phyloP scores from a whole-genome alignment of 2,113 vertebrate genomes.

The Oryzias celebensis region DNA sequence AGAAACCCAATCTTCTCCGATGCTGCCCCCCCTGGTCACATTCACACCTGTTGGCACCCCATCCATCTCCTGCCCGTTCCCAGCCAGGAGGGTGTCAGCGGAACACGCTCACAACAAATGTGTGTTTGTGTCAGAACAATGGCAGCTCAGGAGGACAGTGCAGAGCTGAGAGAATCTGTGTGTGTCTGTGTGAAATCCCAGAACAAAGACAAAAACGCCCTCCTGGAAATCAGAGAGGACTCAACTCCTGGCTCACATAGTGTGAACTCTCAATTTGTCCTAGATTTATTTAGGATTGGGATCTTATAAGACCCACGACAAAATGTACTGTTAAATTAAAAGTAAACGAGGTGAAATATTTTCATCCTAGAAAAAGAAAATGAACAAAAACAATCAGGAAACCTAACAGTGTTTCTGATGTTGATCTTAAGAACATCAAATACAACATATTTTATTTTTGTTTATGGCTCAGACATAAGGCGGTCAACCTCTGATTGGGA shows the following conservation, averaged over 20 bases:
- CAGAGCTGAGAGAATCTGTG: slow-evolving; percentile 39
- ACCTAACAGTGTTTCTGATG: too few relatives aligned
- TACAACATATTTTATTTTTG: too few relatives aligned
- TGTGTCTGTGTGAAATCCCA: slow-evolving; percentile 35
- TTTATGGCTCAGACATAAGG: too few relatives aligned
- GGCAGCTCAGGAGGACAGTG: slow-evolving; percentile 44
- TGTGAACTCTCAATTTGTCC: too few relatives aligned
- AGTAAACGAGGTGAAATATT: too few relatives aligned
- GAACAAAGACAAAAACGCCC: not conserved
- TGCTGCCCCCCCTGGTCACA: slow-evolving; percentile 45
- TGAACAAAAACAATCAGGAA: too few relatives aligned
- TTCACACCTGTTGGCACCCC: slow-evolving; percentile 71
- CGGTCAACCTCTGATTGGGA: too few relatives aligned
- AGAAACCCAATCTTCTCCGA: slow-evolving; percentile 48
- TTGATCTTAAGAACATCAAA: too few relatives aligned
- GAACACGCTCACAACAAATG: not conserved
- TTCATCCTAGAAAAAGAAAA: too few relatives aligned
- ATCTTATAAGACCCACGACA: too few relatives aligned
- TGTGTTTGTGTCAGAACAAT: slow-evolving; percentile 39
- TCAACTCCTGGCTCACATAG: not conserved
- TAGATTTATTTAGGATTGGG: too few relatives aligned
- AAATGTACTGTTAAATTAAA: too few relatives aligned
- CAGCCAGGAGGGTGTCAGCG: slow-evolving; percentile 56
- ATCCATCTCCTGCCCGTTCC: slow-evolving; percentile 18
- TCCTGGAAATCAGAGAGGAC: slow-evolving; percentile 5